These are phyloP conservation scores for Galeruca laticollis DNA, from an alignment of 2,888 invertebrate genomes.

Conservation along the genomic window DNA sequence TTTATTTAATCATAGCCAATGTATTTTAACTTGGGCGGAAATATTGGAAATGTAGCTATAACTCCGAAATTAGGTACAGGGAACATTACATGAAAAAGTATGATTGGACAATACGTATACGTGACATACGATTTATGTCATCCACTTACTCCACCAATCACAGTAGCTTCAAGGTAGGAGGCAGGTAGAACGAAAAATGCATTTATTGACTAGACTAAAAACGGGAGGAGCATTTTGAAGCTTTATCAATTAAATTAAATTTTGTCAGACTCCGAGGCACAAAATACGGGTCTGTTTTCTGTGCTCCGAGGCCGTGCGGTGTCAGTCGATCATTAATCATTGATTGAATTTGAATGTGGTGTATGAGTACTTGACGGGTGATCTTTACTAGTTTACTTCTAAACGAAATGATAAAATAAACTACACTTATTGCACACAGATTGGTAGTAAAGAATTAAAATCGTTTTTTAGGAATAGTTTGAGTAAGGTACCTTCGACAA, in stretches of 20 bases:
- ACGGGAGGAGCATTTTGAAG: slow-evolving; percentile 23
- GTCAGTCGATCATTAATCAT: slow-evolving; percentile 64
- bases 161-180: neutral
- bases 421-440: slow-evolving; percentile 34
- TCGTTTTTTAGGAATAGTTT: slow-evolving; percentile 12
- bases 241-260: slow-evolving; percentile 47
- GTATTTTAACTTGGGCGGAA: too few relatives aligned
- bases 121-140: neutral
- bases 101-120: neutral
- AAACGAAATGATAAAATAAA: slow-evolving; percentile 50
- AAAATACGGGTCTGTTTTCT: too few relatives aligned
- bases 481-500: slow-evolving; percentile 39
- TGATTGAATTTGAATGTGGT: slow-evolving; percentile 60
- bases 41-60: too few relatives aligned
- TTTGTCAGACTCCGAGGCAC: slow-evolving; percentile 42
- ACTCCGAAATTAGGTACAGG: too few relatives aligned
- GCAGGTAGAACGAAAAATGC: neutral
- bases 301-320: slow-evolving; percentile 10
- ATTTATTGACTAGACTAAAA: slow-evolving; percentile 8
- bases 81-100: too few relatives aligned
- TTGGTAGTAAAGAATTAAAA: slow-evolving; percentile 26
- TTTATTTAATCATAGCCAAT: too few relatives aligned
- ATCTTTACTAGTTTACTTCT: slow-evolving; percentile 48
- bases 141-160: neutral
- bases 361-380: slow-evolving; percentile 42